These are phyloP conservation scores for Mastigias papua DNA, from an alignment of 30 jellyfish, hydroid and myxozoan species.

Conservation along the genomic window DNA sequence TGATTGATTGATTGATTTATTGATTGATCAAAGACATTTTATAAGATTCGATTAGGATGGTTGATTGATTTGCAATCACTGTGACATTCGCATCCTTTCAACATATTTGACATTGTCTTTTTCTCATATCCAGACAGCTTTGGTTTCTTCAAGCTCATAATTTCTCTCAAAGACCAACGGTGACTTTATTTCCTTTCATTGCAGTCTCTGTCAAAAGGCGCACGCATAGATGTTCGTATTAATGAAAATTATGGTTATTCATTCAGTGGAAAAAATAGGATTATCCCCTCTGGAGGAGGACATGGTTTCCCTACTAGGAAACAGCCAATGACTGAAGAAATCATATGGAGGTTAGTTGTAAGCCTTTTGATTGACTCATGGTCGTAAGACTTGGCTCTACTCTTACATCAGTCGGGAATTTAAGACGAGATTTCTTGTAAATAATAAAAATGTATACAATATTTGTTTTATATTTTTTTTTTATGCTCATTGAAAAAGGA, in stretches of 20 bases:
- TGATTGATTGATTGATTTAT: neutral
- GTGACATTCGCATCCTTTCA: too few species aligned
- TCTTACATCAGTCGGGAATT: neutral
- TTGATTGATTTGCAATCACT: too few species aligned
- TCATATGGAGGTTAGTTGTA: slow-evolving; percentile 73
- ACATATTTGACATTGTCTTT: too few species aligned
- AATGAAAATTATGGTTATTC: slow-evolving; percentile 85
- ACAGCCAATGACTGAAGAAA: slow-evolving; percentile 76
- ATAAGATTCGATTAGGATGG: neutral
- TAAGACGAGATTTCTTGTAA: too few species aligned
- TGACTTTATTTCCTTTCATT: neutral
- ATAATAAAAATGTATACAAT: too few species aligned
- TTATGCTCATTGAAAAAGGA: too few species aligned
- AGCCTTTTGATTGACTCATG: neutral
- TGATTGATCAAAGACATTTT: neutral
- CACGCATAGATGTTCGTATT: slow-evolving; percentile 89
- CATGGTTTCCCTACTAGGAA: slow-evolving; percentile 74
- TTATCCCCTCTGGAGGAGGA: slow-evolving; percentile 34
- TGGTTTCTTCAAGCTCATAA: too few species aligned
- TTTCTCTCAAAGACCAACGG: too few species aligned
- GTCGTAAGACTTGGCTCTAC: neutral
- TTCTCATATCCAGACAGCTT: too few species aligned
- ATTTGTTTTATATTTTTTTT: too few species aligned
- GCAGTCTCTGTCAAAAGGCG: slow-evolving; percentile 91
- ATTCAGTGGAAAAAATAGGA: slow-evolving; percentile 32